These are phyloP conservation scores for Batillaria attramentaria DNA, from an alignment of 1,140 invertebrate genomes.

Conservation along the genomic window DNA sequence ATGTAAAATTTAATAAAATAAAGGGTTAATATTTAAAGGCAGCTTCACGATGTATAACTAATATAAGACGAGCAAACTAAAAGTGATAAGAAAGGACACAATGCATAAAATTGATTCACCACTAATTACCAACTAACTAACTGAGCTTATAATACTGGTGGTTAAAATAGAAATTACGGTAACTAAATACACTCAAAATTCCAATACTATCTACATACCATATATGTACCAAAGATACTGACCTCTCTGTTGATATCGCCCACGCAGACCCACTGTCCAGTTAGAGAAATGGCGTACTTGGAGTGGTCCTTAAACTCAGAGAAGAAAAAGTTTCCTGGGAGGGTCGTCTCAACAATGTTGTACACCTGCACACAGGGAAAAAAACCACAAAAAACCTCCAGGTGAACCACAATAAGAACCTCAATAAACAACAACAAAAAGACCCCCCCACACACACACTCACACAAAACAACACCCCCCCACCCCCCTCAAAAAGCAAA, in stretches of 20 bases:
- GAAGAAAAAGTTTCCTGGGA: slow-evolving; percentile 78
- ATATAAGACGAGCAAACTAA: not conserved
- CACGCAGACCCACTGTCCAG: slow-evolving; percentile 84
- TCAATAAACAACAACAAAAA: not conserved
- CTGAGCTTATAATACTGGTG: too few relatives aligned
- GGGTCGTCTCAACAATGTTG: slow-evolving; percentile 75
- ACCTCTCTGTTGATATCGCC: slow-evolving; percentile 95
- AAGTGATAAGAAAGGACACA: not conserved
- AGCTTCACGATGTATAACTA: too few relatives aligned
- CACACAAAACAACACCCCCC: not conserved
- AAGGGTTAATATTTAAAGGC: too few relatives aligned
- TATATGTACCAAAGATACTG: slow-evolving; percentile 43
- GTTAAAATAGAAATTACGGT: too few relatives aligned
- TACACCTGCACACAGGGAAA: slow-evolving; percentile 49
- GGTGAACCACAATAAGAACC: not conserved
- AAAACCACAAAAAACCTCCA: not conserved
- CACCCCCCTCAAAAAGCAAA: not conserved
- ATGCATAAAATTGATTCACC: not conserved
- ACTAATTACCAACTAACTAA: too few relatives aligned
- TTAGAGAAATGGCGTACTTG: slow-evolving; percentile 85
- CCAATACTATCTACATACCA: not conserved
- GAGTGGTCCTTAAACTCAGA: slow-evolving; percentile 88
- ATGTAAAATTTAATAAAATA: too few relatives aligned
- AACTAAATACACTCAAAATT: too few relatives aligned
- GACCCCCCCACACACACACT: not conserved